These are phyloP conservation scores for Campopleginae sp. DNA, from an alignment of 2,888 invertebrate species.

Conservation along the genomic window DNA sequence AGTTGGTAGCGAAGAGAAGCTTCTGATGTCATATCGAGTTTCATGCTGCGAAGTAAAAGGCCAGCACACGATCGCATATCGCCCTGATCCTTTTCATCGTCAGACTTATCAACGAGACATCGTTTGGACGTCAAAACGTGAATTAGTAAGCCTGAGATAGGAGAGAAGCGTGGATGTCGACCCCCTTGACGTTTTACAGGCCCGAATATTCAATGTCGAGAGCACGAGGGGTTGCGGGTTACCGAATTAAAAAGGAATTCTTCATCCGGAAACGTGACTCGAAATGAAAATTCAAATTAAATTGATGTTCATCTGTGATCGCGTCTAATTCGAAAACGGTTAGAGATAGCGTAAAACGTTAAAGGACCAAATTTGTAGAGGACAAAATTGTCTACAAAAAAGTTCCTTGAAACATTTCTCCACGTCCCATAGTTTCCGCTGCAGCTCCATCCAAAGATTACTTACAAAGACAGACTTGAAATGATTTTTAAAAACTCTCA, in stretches of 20 bases:
- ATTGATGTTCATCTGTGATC: not conserved
- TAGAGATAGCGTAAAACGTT: not conserved
- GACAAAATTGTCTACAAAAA: not conserved
- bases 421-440: not conserved
- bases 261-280: too few species aligned
- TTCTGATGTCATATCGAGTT: conserved; percentile 59
- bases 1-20: conserved; percentile 1
- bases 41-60: conserved; percentile 20
- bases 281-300: too few species aligned
- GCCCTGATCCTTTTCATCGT: conserved; percentile 35
- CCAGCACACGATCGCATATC: conserved; percentile 29
- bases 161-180: not conserved
- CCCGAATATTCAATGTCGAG: not conserved
- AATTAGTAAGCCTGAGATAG: not conserved
- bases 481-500: not conserved
- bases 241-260: not conserved
- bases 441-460: too few species aligned
- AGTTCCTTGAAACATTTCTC: not conserved
- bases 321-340: not conserved
- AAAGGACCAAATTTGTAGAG: not conserved
- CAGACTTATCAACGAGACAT: conserved; percentile 30
- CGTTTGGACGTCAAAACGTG: conserved; percentile 27
- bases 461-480: too few species aligned
- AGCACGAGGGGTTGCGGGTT: not conserved
- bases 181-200: not conserved